phyloP scores from a whole-genome alignment of 2,113 vertebrate species.

The Motacilla tschutschensis region DNA sequence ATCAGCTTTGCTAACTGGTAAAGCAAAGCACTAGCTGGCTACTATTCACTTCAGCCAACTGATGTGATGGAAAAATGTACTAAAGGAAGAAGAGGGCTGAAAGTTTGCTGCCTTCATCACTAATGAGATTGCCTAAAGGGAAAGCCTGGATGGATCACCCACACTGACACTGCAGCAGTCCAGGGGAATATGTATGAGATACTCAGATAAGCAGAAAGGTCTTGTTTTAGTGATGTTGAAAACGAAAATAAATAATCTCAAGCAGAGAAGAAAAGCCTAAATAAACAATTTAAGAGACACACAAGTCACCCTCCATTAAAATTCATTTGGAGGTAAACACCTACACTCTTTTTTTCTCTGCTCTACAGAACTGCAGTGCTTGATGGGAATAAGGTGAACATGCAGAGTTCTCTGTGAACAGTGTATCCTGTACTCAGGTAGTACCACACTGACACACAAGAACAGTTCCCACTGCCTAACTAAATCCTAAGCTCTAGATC shows the following conservation, averaged over 20 bases:
- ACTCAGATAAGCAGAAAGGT: neutral
- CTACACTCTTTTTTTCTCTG: neutral
- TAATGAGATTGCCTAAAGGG: neutral
- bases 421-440: neutral
- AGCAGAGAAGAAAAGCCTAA: conserved; percentile 44
- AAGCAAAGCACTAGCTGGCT: neutral
- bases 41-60: neutral
- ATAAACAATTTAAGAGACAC: conserved; percentile 36
- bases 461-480: neutral
- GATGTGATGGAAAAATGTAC: neutral
- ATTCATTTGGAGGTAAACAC: conserved; percentile 23
- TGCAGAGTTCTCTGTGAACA: neutral
- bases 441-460: neutral
- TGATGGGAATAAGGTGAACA: neutral
- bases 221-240: neutral
- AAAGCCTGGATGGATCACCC: neutral
- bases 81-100: neutral
- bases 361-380: neutral
- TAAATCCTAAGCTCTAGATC: neutral
- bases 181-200: neutral
- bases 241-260: conserved; percentile 43
- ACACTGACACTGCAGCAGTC: neutral
- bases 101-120: neutral
- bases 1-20: neutral
- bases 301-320: conserved; percentile 7